Base-by-base conservation (phyloP, 1,140 invertebrate genomes). In the Dolichoris vasculosae region DNA sequence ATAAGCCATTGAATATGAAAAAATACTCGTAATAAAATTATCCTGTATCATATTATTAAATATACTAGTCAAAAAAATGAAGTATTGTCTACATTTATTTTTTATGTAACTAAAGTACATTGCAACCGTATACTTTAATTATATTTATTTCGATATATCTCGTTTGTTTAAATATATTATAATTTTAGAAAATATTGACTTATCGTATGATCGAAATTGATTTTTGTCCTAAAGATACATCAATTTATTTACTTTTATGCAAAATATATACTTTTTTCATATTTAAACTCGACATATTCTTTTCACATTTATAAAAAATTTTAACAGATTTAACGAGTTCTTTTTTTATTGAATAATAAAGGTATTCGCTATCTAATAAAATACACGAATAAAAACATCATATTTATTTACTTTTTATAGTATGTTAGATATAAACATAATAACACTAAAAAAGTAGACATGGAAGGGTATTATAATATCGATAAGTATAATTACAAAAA, bases 31-130 rank as follows among this genome's bases (percentile, higher is more conserved):
- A 88, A 88, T 88, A 86, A 90, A 88, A 78, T 89, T 90, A 86
- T 90, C 82, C 87, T 90, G 90, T 91, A 90, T 89, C 48, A 90
- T 90, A 91, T 89, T 88, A 73, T 88, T 90, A 89, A 90, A 89
- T 89, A 90, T 80, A 90, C 90, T 91, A 91, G 90, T 91, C 90
- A 91, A 90, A 90, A 90, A 87, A 63, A 82, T 38, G 26, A 80
- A 64, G 0, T 51, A 78, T 77, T 40, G 43, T 71, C 3, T 43
- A n/a, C n/a, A 40, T 83, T 59, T 55, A 48, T 48, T 81, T 81
- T 46, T 40, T 43, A n/a, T 20, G n/a, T 35, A 0, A 0, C 13
- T 15, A 63, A n/a, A 32, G 11, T 17, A 32, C 75, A 38, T 32
- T 55, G 30, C n/a, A n/a, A n/a, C n/a, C n/a, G n/a, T n/a, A n/a